A percentile compares a stretch with the other conserved stretches of the same genome.
phyloP scores from a whole-genome alignment of 92 coral and sea anemone genomes.

The Phenganax stokvisi region DNA sequence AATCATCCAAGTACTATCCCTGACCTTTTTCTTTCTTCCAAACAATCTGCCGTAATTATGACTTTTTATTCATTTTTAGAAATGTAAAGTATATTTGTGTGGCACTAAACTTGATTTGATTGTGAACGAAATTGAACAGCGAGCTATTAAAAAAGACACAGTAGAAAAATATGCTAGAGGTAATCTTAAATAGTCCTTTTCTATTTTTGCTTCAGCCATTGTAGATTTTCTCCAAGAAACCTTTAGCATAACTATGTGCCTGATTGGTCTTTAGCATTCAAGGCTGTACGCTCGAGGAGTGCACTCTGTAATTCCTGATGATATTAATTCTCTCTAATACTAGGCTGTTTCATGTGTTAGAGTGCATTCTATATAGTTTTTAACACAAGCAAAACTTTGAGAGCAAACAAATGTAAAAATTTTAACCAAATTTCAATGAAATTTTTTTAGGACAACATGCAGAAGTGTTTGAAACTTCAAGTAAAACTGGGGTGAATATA shows the following conservation, averaged over 20 bases:
- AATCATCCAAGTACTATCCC: too few relatives aligned
- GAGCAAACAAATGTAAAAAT: background rate
- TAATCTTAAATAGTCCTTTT: background rate
- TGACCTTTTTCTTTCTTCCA: background rate
- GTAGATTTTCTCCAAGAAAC: too few relatives aligned
- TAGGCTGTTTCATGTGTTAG: too few relatives aligned
- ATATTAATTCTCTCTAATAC: too few relatives aligned
- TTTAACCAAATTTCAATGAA: background rate
- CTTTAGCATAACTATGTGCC: too few relatives aligned
- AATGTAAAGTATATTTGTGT: slow-evolving; percentile 89
- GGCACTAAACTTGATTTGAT: slow-evolving; percentile 95
- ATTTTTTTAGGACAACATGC: slow-evolving; percentile 61
- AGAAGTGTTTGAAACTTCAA: slow-evolving; percentile 89
- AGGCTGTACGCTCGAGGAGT: too few relatives aligned
- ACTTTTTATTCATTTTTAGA: slow-evolving; percentile 41
- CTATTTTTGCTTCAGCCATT: too few relatives aligned
- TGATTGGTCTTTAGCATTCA: too few relatives aligned
- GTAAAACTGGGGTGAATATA: slow-evolving; percentile 88
- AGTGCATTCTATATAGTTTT: too few relatives aligned
- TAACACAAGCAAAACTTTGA: too few relatives aligned
- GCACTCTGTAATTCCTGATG: too few relatives aligned
- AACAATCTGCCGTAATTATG: background rate
- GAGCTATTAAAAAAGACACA: slow-evolving; percentile 71
- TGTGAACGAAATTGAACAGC: slow-evolving; percentile 68
- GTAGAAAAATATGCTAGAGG: slow-evolving; percentile 78